phyloP scores from a whole-genome alignment of 2,888 invertebrate species.

The Pachycephus smyrnensis region DNA sequence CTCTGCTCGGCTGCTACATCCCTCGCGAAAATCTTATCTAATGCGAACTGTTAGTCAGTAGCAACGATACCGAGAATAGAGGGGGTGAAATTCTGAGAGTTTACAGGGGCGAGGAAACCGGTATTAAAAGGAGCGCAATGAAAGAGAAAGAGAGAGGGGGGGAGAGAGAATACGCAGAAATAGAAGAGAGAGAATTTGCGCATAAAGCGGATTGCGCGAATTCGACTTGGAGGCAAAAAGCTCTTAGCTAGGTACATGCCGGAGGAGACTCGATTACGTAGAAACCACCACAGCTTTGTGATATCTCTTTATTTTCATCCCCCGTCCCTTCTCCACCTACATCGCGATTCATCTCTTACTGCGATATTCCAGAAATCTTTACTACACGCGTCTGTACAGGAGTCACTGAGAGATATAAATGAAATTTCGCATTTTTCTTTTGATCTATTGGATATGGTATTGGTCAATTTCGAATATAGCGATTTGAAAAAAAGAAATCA shows the following conservation, averaged over 20 bases:
- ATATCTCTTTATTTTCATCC: background rate
- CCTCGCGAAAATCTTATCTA: background rate
- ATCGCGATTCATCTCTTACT: background rate
- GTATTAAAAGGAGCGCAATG: background rate
- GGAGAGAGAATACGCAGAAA: slow-evolving; percentile 4
- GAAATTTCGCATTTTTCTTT: no score
- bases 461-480: no score
- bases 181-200: background rate
- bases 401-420: no score
- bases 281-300: background rate
- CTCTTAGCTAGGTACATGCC: background rate
- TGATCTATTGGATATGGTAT: no score
- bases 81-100: background rate
- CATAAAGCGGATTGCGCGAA: background rate
- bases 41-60: background rate
- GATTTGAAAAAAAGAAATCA: no score
- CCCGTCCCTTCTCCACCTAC: background rate
- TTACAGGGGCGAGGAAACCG: background rate
- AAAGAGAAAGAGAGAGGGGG: background rate
- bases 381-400: no score
- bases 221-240: background rate
- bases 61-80: background rate
- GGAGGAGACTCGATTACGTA: background rate
- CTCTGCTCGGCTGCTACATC: background rate
- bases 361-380: no score